These are phyloP conservation scores for Myiozetetes cayanensis DNA, from an alignment of 2,113 vertebrate genomes.

Conservation along the genomic window DNA sequence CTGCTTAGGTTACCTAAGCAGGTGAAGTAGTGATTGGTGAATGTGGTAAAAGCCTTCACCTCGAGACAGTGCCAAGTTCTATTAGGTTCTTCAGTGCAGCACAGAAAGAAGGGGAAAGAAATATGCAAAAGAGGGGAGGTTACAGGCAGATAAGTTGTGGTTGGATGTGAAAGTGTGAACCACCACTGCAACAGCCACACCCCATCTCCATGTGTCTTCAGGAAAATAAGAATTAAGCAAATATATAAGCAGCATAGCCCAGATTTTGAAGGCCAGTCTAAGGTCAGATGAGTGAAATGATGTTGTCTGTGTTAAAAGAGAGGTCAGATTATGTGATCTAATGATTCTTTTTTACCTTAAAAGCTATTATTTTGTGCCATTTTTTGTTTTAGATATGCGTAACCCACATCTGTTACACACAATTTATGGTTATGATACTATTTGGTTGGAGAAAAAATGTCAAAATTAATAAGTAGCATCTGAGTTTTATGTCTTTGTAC, in stretches of 20 bases:
- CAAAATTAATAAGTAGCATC: neutral
- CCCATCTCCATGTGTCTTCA: neutral
- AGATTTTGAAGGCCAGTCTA: neutral
- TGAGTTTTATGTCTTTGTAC: neutral
- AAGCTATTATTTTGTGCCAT: neutral
- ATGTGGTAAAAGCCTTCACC: neutral
- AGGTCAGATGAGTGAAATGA: neutral
- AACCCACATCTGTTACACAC: neutral
- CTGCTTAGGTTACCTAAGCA: neutral
- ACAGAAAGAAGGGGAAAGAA: neutral
- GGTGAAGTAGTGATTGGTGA: neutral
- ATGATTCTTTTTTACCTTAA: neutral
- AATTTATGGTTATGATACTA: neutral
- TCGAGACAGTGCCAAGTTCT: neutral
- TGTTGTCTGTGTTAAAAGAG: neutral
- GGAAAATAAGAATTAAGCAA: neutral
- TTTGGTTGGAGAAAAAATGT: neutral
- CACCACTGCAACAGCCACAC: accelerated
- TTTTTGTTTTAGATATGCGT: neutral
- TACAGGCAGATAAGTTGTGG: neutral
- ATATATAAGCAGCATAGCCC: neutral
- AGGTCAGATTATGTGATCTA: neutral
- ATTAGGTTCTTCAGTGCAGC: neutral
- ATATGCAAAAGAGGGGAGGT: neutral
- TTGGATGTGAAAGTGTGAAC: neutral